Conservation (phyloP, 2,113 vertebrate species). For the Stigmatopora nigra region DNA sequence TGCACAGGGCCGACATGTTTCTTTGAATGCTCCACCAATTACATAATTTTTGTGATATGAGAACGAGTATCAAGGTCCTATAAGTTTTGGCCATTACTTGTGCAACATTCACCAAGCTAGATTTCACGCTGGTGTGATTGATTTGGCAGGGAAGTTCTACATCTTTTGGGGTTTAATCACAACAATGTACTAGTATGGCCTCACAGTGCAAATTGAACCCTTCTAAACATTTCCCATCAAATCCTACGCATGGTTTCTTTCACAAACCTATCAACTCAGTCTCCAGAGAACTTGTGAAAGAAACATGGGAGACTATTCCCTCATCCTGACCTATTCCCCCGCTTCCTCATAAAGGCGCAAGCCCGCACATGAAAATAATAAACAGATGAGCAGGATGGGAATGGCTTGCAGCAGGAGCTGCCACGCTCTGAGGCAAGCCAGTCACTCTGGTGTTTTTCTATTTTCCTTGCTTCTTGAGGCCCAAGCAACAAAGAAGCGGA, state of each 20-base stretch:
- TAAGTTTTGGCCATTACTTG: not conserved
- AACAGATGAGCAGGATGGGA: conserved; percentile 73
- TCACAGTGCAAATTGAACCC: conserved; percentile 16
- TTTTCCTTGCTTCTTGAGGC: conserved; percentile 65
- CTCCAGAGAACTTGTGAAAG: conserved; percentile 45
- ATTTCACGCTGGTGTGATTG: not conserved
- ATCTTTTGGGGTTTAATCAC: conserved; percentile 4
- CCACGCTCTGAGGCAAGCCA: conserved; percentile 53
- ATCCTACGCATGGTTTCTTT: conserved; percentile 32
- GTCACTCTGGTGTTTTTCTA: conserved; percentile 24
- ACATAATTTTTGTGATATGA: too few species aligned
- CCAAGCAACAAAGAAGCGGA: conserved; percentile 17
- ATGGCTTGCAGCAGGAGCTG: conserved; percentile 54
- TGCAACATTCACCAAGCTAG: not conserved
- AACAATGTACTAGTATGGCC: conserved; percentile 7
- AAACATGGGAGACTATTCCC: conserved; percentile 57
- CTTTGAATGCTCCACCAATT: too few species aligned
- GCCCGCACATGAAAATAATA: conserved; percentile 72
- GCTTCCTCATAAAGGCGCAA: conserved; percentile 52
- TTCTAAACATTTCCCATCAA: conserved; percentile 8
- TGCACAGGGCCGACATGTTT: too few species aligned
- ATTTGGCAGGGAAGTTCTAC: not conserved
- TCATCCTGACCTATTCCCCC: conserved; percentile 35
- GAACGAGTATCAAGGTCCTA: too few species aligned
- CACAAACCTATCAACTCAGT: conserved; percentile 22